Evolutionary conservation across 2,888 invertebrate species (phyloP).

Genomic region (Elmis aenea): DNA sequence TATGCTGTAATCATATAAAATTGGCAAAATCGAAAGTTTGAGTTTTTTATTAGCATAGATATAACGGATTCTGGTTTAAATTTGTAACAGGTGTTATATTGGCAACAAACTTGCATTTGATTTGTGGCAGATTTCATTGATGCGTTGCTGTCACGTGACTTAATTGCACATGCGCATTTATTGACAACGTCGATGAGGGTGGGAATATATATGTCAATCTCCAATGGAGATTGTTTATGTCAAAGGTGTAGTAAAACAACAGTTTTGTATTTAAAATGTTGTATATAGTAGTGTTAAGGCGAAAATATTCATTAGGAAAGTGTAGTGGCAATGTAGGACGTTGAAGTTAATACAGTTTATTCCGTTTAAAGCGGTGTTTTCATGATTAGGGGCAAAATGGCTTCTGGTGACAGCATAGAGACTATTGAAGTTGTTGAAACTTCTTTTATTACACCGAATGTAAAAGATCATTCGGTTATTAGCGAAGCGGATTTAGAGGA

Average conservation of each 20-base stretch:
- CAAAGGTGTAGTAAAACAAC: conserved; percentile 55
- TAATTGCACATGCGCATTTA: no score
- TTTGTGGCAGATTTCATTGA: no score
- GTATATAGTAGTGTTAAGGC: background rate
- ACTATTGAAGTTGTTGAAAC: conserved; percentile 72
- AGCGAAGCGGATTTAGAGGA: no score
- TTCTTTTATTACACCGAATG: conserved; percentile 58
- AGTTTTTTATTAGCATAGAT: no score
- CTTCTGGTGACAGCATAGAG: conserved; percentile 76
- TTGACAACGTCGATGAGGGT: no score
- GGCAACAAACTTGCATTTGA: no score
- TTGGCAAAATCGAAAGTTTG: no score
- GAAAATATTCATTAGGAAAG: conserved; percentile 2
- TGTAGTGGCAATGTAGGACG: conserved; percentile 9
- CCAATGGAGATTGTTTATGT: conserved; percentile 40
- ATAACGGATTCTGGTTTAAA: no score
- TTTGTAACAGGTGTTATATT: no score
- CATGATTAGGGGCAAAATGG: conserved; percentile 56
- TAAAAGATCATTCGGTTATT: conserved; percentile 59
- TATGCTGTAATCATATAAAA: no score
- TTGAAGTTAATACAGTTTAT: conserved; percentile 10
- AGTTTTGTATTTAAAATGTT: conserved; percentile 1
- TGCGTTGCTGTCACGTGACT: no score
- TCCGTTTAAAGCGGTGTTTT: conserved; percentile 12
- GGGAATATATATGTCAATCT: conserved; percentile 42